Percentiles rank a stretch among this genome's conserved stretches.
phyloP scores from a whole-genome alignment of 2,113 vertebrate genomes.

The Callochromis pleurospilus region DNA sequence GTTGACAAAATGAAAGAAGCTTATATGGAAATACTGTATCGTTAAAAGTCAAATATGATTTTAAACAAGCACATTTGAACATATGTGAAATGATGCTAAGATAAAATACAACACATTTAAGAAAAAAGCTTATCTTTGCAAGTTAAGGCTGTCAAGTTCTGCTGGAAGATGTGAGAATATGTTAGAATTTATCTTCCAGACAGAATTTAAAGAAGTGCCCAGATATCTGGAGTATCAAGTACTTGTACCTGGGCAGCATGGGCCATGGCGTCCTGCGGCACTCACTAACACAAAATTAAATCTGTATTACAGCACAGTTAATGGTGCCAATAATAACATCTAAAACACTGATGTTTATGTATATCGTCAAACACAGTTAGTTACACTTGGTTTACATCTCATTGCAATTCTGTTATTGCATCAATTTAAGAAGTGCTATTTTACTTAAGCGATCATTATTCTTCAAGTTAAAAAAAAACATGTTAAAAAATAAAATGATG shows the following conservation, averaged over 20 bases:
- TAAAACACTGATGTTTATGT: background rate
- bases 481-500: background rate
- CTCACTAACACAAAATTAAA: too few relatives aligned
- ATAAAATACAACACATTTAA: background rate
- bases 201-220: too few relatives aligned
- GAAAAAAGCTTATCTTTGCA: background rate
- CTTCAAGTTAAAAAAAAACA: constrained; percentile 17
- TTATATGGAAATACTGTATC: background rate
- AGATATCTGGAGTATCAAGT: too few relatives aligned
- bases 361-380: background rate
- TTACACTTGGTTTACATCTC: background rate
- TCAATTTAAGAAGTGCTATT: background rate
- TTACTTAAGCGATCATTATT: background rate
- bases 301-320: background rate
- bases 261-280: too few relatives aligned
- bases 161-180: too few relatives aligned
- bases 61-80: background rate
- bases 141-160: background rate
- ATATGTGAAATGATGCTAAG: background rate
- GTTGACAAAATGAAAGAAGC: background rate
- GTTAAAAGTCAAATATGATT: background rate
- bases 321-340: background rate
- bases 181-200: too few relatives aligned
- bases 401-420: background rate
- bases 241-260: too few relatives aligned